Percentiles rank a stretch among this genome's conserved stretches.
Conservation (phyloP, 2,888 invertebrate species). For the Agrochola circellaris region DNA sequence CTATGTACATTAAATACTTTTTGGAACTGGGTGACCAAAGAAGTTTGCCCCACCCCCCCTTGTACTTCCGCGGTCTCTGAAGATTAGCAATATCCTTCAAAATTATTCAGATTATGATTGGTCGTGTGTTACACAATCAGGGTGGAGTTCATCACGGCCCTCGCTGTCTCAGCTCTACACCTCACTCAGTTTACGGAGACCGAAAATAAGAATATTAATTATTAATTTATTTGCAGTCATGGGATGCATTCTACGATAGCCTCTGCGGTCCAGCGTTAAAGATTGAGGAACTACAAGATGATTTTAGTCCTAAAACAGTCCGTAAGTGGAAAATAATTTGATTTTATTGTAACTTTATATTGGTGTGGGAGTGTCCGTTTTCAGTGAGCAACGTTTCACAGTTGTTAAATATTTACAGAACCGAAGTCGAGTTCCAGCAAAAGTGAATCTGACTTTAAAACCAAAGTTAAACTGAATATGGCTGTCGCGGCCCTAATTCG, state of each 20-base stretch:
- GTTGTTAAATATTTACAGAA: conserved; percentile 35
- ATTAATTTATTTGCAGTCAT: conserved; percentile 75
- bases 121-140: too few relatives aligned
- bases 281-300: conserved; percentile 84
- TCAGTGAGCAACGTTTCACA: not conserved
- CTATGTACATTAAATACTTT: too few relatives aligned
- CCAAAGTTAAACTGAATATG: conserved; percentile 87
- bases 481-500: conserved; percentile 93
- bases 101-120: too few relatives aligned
- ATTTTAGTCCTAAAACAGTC: conserved; percentile 79
- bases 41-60: too few relatives aligned
- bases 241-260: conserved; percentile 86
- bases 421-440: conserved; percentile 41
- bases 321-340: conserved; percentile 68
- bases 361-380: not conserved
- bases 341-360: not conserved
- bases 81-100: not conserved
- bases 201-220: not conserved
- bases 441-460: conserved; percentile 59
- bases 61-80: too few relatives aligned
- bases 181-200: not conserved
- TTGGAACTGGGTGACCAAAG: too few relatives aligned
- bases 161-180: not conserved
- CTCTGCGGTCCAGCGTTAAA: conserved; percentile 77
- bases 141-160: too few relatives aligned